These are phyloP conservation scores for Tenodera sinensis DNA, from an alignment of 2,888 invertebrate species.

Conservation along the genomic window DNA sequence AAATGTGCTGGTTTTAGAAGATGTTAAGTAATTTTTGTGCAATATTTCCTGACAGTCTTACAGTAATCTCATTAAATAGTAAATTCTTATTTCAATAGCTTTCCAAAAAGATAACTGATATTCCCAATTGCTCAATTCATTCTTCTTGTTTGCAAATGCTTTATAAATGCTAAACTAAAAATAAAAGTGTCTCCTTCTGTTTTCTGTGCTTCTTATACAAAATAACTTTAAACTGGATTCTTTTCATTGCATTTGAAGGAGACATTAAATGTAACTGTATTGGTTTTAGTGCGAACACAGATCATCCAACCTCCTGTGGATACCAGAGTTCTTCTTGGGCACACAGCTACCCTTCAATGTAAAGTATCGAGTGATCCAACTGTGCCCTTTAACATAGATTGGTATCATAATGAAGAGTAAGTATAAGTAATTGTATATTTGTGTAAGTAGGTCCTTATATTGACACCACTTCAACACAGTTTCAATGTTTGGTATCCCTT, in stretches of 20 bases:
- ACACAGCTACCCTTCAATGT: conserved; percentile 90
- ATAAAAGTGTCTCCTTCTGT: not conserved
- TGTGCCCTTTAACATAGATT: conserved; percentile 80
- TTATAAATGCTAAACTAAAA: not conserved
- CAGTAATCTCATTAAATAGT: too few species aligned
- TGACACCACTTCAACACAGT: too few species aligned
- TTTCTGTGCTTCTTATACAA: not conserved
- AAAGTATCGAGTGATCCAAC: conserved; percentile 89
- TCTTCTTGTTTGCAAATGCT: not conserved
- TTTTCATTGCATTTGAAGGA: not conserved
- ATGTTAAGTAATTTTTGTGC: too few species aligned
- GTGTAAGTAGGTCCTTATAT: not conserved
- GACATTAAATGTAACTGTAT: not conserved
- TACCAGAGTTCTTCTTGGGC: conserved; percentile 85
- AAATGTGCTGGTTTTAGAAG: too few species aligned
- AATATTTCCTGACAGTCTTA: too few species aligned
- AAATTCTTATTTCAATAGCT: not conserved
- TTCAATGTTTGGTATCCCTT: too few species aligned
- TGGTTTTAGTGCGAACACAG: conserved; percentile 75
- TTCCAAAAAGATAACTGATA: not conserved
- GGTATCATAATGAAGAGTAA: conserved; percentile 84
- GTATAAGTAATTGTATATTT: conserved; percentile 41
- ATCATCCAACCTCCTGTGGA: conserved; percentile 92
- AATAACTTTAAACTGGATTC: not conserved
- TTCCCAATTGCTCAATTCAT: not conserved